Percentiles rank a stretch among this genome's conserved stretches.
Evolutionary conservation across 2,888 invertebrate species (phyloP).

Genomic region (Drosophila mayaguana): DNA sequence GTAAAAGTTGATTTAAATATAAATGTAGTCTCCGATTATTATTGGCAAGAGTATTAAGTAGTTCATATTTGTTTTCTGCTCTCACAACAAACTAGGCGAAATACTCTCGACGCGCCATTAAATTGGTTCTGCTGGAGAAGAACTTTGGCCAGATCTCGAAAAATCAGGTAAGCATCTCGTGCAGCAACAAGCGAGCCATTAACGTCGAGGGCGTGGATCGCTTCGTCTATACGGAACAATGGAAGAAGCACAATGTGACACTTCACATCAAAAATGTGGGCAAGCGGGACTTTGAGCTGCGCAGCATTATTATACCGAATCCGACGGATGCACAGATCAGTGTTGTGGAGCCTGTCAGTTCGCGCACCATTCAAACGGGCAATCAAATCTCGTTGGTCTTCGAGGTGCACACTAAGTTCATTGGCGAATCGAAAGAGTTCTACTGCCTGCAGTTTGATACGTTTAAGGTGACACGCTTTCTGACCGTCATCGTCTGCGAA

Average conservation of each 20-base stretch:
- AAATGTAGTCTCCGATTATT: not conserved
- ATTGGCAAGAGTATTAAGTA: not conserved
- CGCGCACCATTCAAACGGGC: constrained; percentile 11
- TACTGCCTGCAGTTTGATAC: constrained; percentile 64
- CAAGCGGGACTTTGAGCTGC: constrained; percentile 45
- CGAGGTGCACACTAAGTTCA: constrained; percentile 64
- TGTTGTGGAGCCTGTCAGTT: constrained; percentile 60
- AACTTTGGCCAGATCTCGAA: constrained; percentile 38
- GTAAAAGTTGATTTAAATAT: not conserved
- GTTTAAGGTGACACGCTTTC: constrained; percentile 68
- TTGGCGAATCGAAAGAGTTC: constrained; percentile 72
- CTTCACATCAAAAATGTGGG: constrained; percentile 67
- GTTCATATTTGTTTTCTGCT: not conserved
- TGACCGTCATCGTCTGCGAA: constrained; percentile 77
- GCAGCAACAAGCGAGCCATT: constrained; percentile 83
- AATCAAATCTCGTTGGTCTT: constrained; percentile 45
- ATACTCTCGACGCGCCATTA: constrained; percentile 79
- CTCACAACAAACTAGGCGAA: constrained; percentile 81
- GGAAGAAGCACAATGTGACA: constrained; percentile 76
- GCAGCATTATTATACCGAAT: constrained; percentile 35
- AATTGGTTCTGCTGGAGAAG: constrained; percentile 63
- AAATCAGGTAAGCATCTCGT: rapidly evolving
- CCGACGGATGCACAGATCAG: constrained; percentile 57
- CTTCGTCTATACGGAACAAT: constrained; percentile 84
- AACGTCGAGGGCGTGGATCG: constrained; percentile 86